Conservation (phyloP, 1,140 invertebrate genomes). For the Sinonovacula constricta region DNA sequence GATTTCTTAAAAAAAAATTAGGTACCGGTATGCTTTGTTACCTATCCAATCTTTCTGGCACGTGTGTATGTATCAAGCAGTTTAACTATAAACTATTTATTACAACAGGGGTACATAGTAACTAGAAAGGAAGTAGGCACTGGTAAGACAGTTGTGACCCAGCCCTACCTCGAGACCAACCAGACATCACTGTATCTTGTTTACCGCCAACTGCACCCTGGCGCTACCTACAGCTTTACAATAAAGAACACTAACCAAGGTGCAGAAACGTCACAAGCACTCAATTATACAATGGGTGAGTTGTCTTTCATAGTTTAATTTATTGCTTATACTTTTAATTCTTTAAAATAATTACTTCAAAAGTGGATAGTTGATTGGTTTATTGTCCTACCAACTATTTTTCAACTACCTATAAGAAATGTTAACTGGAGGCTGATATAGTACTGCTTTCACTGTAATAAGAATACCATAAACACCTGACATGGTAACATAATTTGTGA, state of each 20-base stretch:
- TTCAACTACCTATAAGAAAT: background rate
- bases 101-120: slow-evolving; percentile 31
- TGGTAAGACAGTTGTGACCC: background rate
- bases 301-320: no score
- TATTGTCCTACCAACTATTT: background rate
- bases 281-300: slow-evolving; percentile 25
- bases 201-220: slow-evolving; percentile 3
- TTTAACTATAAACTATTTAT: no score
- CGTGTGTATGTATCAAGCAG: no score
- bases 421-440: no score
- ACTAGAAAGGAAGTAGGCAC: background rate
- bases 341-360: background rate
- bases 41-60: background rate
- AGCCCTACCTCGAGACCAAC: slow-evolving; percentile 1
- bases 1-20: background rate
- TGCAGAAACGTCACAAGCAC: background rate
- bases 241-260: slow-evolving; percentile 12
- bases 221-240: slow-evolving; percentile 20
- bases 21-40: background rate
- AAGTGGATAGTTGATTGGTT: background rate
- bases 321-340: no score
- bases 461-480: background rate
- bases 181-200: background rate
- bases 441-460: background rate
- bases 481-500: no score